Conservation (phyloP, 2,797 vertebrate species). For the Rachycentron canadum region DNA sequence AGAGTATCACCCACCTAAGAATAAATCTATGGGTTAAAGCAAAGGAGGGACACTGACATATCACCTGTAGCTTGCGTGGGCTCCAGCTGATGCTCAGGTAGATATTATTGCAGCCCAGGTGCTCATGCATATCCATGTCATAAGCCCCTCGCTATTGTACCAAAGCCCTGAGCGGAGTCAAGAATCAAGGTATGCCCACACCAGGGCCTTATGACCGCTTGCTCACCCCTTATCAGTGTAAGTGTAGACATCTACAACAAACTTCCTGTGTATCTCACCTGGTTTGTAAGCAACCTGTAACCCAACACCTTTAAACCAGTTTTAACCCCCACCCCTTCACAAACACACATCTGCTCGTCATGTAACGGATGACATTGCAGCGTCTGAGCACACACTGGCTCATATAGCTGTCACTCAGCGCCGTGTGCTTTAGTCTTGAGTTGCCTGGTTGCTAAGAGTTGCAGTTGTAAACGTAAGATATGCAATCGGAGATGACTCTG, state of each 20-base stretch:
- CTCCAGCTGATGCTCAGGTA: constrained; percentile 35
- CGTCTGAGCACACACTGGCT: constrained; percentile 62
- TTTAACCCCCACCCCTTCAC: constrained; percentile 55
- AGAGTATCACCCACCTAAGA: neutral
- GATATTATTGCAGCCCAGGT: constrained; percentile 35
- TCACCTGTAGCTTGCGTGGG: constrained; percentile 15
- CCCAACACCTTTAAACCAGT: constrained; percentile 78
- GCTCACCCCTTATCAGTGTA: constrained; percentile 54
- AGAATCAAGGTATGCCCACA: constrained; percentile 35
- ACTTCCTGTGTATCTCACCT: constrained; percentile 59
- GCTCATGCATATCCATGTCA: constrained; percentile 36
- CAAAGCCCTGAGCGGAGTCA: constrained; percentile 17
- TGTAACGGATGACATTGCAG: constrained; percentile 70
- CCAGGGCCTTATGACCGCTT: constrained; percentile 41
- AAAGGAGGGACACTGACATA: neutral
- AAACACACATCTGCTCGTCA: constrained; percentile 50
- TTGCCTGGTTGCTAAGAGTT: constrained; percentile 82
- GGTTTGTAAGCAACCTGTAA: constrained; percentile 78
- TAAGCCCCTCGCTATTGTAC: neutral
- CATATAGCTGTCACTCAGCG: constrained; percentile 65
- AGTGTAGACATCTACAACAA: constrained; percentile 47
- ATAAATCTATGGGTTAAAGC: neutral
- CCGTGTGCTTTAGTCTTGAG: constrained; percentile 62
- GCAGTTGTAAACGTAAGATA: constrained; percentile 71
- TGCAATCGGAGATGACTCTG: constrained; percentile 62